Base-by-base conservation (phyloP, 2,888 invertebrate species). In the Leucophenga montana region DNA sequence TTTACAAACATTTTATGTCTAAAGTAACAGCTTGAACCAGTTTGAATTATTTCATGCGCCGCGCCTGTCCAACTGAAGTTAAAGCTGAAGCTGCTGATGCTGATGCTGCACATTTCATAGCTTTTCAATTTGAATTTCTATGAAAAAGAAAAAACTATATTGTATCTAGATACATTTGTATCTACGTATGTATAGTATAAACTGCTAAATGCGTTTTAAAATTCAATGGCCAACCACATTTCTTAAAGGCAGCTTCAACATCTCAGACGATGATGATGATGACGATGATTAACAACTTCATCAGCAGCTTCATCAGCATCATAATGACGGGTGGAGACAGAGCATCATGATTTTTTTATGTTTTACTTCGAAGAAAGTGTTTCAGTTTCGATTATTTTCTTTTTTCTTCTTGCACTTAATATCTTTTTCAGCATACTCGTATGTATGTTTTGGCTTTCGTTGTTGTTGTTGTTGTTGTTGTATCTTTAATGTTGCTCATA, bases 401-500 rank as follows among this genome's bases (percentile, higher is more conserved):
- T 18, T 48, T 66, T 56, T 39, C 46, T 56, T 69, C 64, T 66
- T 22, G 48, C 46, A 22, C 27, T 18, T 61, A 53, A 67, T 70
- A 59, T 66, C 73, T 71, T 64, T 78, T 77, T 73, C n/a, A 67
- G 44, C 65, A 66, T 66, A 11, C 44, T 66, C 71, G 68, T 71
- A 80, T 74, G 78, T 75, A 76, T 77, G 76, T 72, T 75, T 67
- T 70, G 69, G 64, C 69, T 66, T 71, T 20, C 22, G 44, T 20
- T 44, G 62, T 46, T 46, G 66, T 69, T 72, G 16, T 68, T 44
- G 27, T 70, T 67, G 64, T 48, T 57, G 73, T 20, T 73, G 73
- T 72, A 73, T 75, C 71, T 68, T 75, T 75, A 73, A 69, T 72
- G 82, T 76, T 78, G 77, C 62, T 78, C 77, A 79, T 78, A 83